A percentile compares a stretch with the other conserved stretches of the same genome.
phyloP scores from a whole-genome alignment of 2,888 invertebrate species.

The Liodrosophila aerea region DNA sequence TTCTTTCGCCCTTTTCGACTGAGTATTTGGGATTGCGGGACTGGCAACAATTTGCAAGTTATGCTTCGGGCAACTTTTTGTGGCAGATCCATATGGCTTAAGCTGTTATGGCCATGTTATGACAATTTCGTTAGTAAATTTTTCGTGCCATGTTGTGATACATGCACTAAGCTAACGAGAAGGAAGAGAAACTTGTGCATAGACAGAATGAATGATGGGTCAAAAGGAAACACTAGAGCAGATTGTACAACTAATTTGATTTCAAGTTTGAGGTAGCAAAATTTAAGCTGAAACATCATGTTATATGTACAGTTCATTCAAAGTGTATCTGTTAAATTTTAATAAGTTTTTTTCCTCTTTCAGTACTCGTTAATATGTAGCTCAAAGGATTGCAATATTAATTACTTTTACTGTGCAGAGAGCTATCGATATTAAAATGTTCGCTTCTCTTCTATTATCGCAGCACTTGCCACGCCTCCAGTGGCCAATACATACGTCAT shows the following conservation, averaged over 20 bases:
- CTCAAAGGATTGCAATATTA: too few species aligned
- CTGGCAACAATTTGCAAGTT: conserved; percentile 43
- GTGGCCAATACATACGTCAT: too few species aligned
- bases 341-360: too few species aligned
- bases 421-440: too few species aligned
- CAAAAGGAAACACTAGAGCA: neutral
- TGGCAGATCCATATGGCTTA: conserved; percentile 31
- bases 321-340: too few species aligned
- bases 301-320: too few species aligned
- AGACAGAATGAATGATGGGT: neutral
- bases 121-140: conserved; percentile 51
- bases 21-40: conserved; percentile 4
- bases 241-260: too few species aligned
- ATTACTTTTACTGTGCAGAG: too few species aligned
- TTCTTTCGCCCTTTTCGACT: conserved; percentile 7
- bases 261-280: conserved; percentile 4
- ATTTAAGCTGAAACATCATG: too few species aligned
- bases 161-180: neutral
- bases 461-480: too few species aligned
- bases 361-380: too few species aligned
- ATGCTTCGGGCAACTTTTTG: conserved; percentile 31
- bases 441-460: too few species aligned
- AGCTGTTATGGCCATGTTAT: conserved; percentile 27
- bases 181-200: neutral
- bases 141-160: conserved; percentile 22